phyloP scores from a whole-genome alignment of 1,140 invertebrate genomes.

The Apis laboriosa region DNA sequence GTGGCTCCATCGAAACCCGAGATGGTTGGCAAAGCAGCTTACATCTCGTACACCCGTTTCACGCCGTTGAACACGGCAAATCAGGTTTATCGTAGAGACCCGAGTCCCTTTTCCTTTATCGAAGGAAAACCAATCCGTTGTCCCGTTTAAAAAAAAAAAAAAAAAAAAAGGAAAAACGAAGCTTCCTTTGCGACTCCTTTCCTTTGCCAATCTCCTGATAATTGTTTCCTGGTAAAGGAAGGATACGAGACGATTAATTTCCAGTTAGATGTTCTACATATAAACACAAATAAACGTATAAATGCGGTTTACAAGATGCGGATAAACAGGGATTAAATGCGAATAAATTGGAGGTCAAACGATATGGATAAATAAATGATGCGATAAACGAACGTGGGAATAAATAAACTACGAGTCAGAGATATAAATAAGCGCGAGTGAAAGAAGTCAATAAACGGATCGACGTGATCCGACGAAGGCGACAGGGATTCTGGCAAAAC shows the following conservation, averaged over 20 bases:
- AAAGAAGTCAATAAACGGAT: background rate
- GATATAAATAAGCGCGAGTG: background rate
- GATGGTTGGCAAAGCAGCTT: constrained; percentile 36
- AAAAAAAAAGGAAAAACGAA: too few relatives aligned
- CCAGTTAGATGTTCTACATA: background rate
- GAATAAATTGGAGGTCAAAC: background rate
- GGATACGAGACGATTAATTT: background rate
- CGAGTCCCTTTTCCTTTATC: background rate
- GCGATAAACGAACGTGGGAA: background rate
- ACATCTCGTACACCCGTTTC: constrained; percentile 5
- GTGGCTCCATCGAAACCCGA: constrained; percentile 11
- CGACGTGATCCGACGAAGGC: background rate
- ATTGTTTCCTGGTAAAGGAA: background rate
- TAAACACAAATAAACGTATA: background rate
- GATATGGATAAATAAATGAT: background rate
- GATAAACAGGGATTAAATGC: background rate
- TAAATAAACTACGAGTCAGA: background rate
- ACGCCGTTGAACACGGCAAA: background rate
- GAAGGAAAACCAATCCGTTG: background rate
- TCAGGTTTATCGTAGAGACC: background rate
- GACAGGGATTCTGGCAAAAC: background rate
- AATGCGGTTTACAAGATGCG: background rate
- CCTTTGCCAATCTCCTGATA: background rate
- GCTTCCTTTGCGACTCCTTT: background rate
- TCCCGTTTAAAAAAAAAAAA: too few relatives aligned